Evolutionary conservation across 2,797 vertebrate species (phyloP), one percentile per base, ranked within the genome.

Genomic region (Channa striata): DNA sequence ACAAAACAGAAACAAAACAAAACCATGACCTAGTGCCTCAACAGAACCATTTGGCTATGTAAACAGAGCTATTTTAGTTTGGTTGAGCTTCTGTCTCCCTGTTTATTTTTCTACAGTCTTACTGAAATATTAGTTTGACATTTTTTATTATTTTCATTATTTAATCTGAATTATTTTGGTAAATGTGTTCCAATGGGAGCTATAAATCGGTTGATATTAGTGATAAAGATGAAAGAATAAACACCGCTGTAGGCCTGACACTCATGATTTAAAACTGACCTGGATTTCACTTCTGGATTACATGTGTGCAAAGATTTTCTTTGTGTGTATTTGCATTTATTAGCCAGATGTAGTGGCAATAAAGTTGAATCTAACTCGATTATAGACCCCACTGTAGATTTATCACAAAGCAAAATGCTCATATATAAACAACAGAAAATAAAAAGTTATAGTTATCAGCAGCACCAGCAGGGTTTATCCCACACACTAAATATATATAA

Each of bases 1-100:
- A 87, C 81, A 90, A 82, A 87, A 80, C 77, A 72, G 11, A 80
- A 17, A 47, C 63, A 82, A 80, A 80, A 80, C 30, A 81, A 78
- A 69, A 53, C 25, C 52, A 11, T 59, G 72, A 87, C 69, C 67
- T 63, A 1, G 30, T 47, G 53, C 50, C 11, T 57, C 54, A 60
- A 57, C 37, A 33, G 17, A 36, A 54, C 20, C 48, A 62, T 72
- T 39, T 52, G 51, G 11, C 23, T 37, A 23, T 54, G 43, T 47
- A 68, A 74, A 54, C 59, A 19, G 34, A 50, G 36, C 36, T 85
- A 87, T 81, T 88, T 80, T 53, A n/a, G 57, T 53, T 75, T 63
- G 44, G 77, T 83, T 81, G 80, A 78, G 56, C 62, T 56, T 51
- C 34, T 49, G 47, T 50, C 40, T 42, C 8, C 37, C n/a, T 13